A percentile compares a stretch with the other conserved stretches of the same genome.
Conservation (phyloP, 1,140 invertebrate species). For the Schlechtendalia chinensis region DNA sequence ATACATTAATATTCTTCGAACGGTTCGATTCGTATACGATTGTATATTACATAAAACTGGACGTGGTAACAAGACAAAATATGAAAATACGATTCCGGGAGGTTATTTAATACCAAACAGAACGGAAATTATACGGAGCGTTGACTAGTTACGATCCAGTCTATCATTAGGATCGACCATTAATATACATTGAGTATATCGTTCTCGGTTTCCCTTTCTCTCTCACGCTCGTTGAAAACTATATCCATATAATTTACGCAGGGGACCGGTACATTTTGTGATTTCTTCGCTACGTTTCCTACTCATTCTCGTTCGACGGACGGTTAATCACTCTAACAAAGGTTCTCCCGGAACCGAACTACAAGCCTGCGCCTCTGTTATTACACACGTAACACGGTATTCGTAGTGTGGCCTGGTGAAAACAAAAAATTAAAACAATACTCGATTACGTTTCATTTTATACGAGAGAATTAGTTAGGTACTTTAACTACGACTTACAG, state of each 20-base stretch:
- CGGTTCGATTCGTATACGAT: no score
- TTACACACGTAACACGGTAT: constrained; percentile 22
- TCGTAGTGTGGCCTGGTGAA: not conserved
- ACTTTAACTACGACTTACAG: constrained; percentile 32
- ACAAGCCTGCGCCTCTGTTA: not conserved
- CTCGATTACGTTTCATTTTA: not conserved
- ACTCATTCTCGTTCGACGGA: constrained; percentile 6
- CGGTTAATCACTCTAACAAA: constrained; percentile 25
- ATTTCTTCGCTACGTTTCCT: not conserved
- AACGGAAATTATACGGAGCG: constrained; percentile 28
- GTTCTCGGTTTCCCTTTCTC: not conserved
- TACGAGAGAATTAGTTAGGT: not conserved
- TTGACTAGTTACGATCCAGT: constrained; percentile 27
- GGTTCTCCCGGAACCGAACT: constrained; percentile 16
- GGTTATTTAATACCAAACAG: not conserved
- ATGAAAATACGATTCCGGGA: constrained; percentile 8
- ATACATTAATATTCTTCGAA: no score
- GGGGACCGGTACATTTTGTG: not conserved
- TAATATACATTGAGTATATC: not conserved
- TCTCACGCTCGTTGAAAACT: not conserved
- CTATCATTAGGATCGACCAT: constrained; percentile 26
- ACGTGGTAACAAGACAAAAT: not conserved
- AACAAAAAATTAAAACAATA: constrained; percentile 24
- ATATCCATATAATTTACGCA: not conserved
- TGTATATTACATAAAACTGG: not conserved